These are phyloP conservation scores for Talpa occidentalis DNA, from an alignment of 2,113 vertebrate species.

Conservation along the genomic window DNA sequence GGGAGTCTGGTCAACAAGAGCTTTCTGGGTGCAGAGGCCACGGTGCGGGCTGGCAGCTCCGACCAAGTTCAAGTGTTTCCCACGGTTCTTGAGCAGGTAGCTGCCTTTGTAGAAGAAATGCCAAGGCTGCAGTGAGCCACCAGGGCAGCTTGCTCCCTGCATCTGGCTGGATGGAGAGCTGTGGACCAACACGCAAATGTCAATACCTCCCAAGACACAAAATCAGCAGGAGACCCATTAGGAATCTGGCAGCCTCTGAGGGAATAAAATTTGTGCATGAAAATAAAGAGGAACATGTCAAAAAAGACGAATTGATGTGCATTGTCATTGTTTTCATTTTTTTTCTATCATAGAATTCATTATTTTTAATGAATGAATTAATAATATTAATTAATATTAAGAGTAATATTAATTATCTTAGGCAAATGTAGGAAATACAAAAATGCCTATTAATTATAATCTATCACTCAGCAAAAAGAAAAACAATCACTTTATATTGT, in stretches of 20 bases:
- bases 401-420: neutral
- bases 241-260: neutral
- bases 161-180: neutral
- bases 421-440: neutral
- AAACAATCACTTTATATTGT: neutral
- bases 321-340: neutral
- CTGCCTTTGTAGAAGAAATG: neutral
- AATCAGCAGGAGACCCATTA: neutral
- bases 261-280: slow-evolving; percentile 50
- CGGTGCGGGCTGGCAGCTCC: neutral
- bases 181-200: no score
- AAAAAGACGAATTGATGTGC: neutral
- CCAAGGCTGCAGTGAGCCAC: no score
- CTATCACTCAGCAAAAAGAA: neutral
- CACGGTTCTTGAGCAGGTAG: neutral
- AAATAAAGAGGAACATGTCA: slow-evolving; percentile 27
- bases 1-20: neutral
- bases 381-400: neutral
- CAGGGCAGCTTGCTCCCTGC: neutral
- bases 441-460: neutral
- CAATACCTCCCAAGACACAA: slow-evolving; percentile 13
- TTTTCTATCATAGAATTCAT: neutral
- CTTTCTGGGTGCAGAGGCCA: no score
- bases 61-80: neutral
- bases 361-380: neutral